Conservation (phyloP, 2,113 vertebrate genomes). For the Polypterus bichir region DNA sequence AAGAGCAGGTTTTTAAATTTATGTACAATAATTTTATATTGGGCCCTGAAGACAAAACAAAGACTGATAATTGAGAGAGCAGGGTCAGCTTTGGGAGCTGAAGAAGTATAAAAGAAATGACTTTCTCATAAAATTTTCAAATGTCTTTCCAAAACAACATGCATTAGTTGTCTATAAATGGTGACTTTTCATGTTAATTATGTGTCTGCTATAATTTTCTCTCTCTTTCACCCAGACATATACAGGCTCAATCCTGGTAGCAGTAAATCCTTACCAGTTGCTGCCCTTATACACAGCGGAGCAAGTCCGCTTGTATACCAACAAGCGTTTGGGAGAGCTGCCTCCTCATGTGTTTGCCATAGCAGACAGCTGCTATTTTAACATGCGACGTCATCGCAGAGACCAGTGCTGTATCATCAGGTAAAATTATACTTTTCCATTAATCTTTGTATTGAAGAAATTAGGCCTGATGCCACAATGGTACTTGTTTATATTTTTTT, state of each 20-base stretch:
- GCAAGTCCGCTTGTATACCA: constrained; percentile 71
- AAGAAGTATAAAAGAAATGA: no score
- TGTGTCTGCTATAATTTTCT: neutral
- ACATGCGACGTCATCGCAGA: constrained; percentile 68
- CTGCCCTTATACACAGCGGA: constrained; percentile 80
- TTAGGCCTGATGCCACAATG: neutral
- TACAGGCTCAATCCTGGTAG: constrained; percentile 88
- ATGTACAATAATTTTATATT: no score
- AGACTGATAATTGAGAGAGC: no score
- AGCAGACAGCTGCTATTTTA: constrained; percentile 88
- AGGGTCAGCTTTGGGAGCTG: no score
- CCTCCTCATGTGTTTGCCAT: constrained; percentile 87
- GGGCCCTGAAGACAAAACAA: no score
- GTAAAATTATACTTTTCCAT: constrained; percentile 32
- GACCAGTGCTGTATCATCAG: constrained; percentile 94
- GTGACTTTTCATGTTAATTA: neutral
- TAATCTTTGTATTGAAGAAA: neutral
- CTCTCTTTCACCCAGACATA: constrained; percentile 61
- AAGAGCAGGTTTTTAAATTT: no score
- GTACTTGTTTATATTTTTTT: no score
- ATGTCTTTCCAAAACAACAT: no score
- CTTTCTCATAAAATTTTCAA: no score
- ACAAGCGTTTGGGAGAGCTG: constrained; percentile 68
- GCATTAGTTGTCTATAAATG: no score
- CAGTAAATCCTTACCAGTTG: constrained; percentile 88